Evolutionary conservation across 2,113 vertebrate species (phyloP).

Genomic region (Harpagus bidentatus): DNA sequence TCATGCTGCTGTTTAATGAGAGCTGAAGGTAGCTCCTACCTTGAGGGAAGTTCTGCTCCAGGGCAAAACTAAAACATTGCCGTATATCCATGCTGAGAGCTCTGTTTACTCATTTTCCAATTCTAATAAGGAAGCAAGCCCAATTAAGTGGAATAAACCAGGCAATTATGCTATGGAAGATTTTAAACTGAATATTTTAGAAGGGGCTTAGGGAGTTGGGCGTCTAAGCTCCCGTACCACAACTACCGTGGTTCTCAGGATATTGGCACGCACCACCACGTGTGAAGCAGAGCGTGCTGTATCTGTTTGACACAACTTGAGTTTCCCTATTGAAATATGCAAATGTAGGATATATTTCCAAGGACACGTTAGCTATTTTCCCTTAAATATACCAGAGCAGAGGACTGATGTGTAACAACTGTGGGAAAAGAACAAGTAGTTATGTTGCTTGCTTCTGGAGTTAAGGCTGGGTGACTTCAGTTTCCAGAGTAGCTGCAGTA

Average conservation of each 20-base stretch:
- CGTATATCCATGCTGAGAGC: background rate
- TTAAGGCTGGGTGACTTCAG: background rate
- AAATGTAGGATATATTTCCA: background rate
- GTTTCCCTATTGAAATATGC: background rate
- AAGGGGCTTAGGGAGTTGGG: background rate
- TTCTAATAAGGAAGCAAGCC: background rate
- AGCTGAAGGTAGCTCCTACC: background rate
- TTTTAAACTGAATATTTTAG: background rate
- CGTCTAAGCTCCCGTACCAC: background rate
- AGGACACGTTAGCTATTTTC: background rate
- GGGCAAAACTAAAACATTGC: background rate
- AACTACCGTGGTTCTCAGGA: background rate
- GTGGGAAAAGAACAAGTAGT: background rate
- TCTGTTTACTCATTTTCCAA: background rate
- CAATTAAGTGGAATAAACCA: background rate
- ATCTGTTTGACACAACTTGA: background rate
- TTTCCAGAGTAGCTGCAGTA: background rate
- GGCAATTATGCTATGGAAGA: background rate
- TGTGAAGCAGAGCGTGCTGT: fast-evolving
- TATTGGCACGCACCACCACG: fast-evolving
- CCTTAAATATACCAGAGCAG: background rate
- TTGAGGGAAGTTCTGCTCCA: background rate
- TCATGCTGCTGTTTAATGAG: background rate
- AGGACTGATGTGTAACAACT: background rate
- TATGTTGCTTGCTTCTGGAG: background rate